Base-by-base conservation (phyloP, 2,888 invertebrate genomes). In the Aphrophora alni region DNA sequence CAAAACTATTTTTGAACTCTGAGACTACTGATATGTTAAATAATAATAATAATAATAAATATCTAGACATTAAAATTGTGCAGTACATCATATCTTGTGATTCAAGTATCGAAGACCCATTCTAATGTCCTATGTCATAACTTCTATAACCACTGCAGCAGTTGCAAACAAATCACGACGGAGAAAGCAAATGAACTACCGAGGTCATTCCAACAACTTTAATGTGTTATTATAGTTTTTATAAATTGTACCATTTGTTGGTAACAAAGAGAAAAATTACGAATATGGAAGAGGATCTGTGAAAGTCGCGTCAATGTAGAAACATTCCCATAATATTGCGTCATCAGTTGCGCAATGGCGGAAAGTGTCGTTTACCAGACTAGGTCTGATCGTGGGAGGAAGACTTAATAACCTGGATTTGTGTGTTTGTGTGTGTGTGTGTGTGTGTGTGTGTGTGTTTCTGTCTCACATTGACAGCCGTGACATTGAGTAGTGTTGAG, bases 231-330 rank as follows among this genome's bases (percentile, higher is more conserved):
- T 59, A 59, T 59, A 59, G 59, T 59, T 59, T 59, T 59, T 59
- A 59, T 59, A 59, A 59, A 59, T 59, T 21, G 59, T 59, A 59
- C 59, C 59, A 59, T 59, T 59, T 59, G 59, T 59, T 59, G 59
- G 59, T 21, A 59, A 59, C 59, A 59, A 59, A 59, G 59, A 59
- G 59, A 59, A 59, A 59, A 59, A 59, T 59, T 59, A 59, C 59
- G 59, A 59, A 59, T 59, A 59, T 59, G 59, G 59, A 59, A 59
- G 59, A 59, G 21, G n/a, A 21, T 2, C 59, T 59, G 59, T 59
- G 59, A 59, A 59, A 59, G 59, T 59, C n/a, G 59, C 59, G 21
- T 59, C 59, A 59, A 14, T 21, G 4, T n/a, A 8, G 59, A 21
- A 59, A 59, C 59, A 59, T 59, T 59, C 59, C 59, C 59, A 59